Evolutionary conservation across 2,888 invertebrate species (phyloP).

Genomic region (Pterostichus niger): DNA sequence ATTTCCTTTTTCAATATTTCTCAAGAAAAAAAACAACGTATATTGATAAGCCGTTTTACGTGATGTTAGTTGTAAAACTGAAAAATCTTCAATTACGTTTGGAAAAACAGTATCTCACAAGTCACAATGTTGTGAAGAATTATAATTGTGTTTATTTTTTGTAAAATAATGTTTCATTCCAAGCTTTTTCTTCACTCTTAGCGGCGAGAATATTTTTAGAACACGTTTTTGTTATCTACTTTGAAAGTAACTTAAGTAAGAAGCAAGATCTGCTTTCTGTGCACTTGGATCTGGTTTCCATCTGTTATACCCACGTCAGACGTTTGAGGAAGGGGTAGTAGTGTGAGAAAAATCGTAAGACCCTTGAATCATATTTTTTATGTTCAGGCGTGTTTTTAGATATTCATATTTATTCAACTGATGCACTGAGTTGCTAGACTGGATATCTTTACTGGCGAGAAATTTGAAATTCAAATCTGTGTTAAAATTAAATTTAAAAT

Average conservation of each 20-base stretch:
- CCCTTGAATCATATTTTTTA: conserved; percentile 11
- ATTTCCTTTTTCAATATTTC: no score
- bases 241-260: conserved; percentile 28
- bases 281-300: conserved; percentile 46
- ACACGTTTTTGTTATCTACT: conserved; percentile 41
- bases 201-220: not conserved
- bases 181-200: no score
- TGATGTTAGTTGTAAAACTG: no score
- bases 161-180: no score
- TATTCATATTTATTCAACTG: conserved; percentile 23
- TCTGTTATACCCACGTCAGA: conserved; percentile 36
- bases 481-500: conserved; percentile 36
- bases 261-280: conserved; percentile 43
- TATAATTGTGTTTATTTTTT: no score
- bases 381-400: not conserved
- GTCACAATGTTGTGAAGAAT: no score
- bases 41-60: no score
- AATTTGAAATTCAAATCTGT: conserved; percentile 46
- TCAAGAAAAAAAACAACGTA: no score
- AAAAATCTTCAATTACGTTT: no score
- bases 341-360: conserved; percentile 33
- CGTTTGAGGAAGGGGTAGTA: conserved; percentile 2
- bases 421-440: not conserved
- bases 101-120: no score
- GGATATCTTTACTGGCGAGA: conserved; percentile 6